Conservation (phyloP, 2,888 invertebrate genomes). For the Lasioglossum morio region DNA sequence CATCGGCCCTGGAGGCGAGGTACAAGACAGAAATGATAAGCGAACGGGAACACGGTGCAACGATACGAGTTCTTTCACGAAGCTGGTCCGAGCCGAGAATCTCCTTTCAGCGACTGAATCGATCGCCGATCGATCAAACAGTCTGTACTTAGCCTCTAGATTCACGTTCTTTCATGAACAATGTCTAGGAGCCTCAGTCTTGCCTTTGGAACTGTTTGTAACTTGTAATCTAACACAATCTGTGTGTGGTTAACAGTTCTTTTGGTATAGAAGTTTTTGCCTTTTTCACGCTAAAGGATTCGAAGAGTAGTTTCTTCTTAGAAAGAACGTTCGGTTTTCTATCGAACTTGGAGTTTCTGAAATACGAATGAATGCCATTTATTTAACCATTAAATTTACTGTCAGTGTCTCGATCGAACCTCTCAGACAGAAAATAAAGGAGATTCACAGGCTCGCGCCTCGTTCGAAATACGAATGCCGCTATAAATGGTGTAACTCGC, state of each 20-base stretch:
- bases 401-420: neutral
- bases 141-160: neutral
- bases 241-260: neutral
- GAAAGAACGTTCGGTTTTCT: neutral
- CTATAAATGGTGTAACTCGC: constrained; percentile 76
- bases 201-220: neutral
- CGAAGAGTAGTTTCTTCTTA: too few relatives aligned
- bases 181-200: neutral
- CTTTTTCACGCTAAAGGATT: too few relatives aligned
- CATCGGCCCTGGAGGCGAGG: constrained; percentile 86
- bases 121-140: neutral
- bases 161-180: neutral
- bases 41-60: constrained; percentile 67
- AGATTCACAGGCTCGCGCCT: constrained; percentile 59
- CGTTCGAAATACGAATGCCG: constrained; percentile 72
- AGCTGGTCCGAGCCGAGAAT: constrained; percentile 62
- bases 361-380: neutral
- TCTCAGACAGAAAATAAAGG: neutral
- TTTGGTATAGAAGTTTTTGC: too few relatives aligned
- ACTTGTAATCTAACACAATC: too few relatives aligned
- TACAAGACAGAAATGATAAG: constrained; percentile 73
- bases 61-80: constrained; percentile 66
- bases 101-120: constrained; percentile 20
- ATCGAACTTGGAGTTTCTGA: neutral
- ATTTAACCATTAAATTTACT: neutral